Evolutionary conservation across 2,113 vertebrate genomes (phyloP).

Genomic region (Caretta caretta): DNA sequence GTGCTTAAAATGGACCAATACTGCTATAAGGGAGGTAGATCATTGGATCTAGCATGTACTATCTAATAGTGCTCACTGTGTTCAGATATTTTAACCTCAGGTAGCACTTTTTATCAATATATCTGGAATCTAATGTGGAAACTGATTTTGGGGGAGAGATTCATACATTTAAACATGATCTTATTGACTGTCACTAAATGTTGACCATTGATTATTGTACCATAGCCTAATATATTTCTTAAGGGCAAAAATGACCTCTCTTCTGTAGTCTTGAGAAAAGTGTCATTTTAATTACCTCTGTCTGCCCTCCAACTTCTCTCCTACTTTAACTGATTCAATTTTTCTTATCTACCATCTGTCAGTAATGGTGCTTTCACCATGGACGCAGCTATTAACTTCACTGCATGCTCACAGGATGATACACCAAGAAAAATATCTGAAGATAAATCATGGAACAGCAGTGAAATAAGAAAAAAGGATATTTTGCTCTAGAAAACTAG

Average conservation of each 20-base stretch:
- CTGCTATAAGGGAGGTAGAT: neutral
- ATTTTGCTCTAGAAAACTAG: neutral
- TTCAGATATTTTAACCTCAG: neutral
- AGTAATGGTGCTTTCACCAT: conserved; percentile 38
- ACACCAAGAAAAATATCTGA: conserved; percentile 21
- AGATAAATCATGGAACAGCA: conserved; percentile 34
- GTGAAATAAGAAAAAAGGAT: neutral
- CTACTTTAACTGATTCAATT: conserved; percentile 54
- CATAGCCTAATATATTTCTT: conserved; percentile 62
- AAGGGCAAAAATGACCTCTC: conserved; percentile 67
- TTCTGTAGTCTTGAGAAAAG: conserved; percentile 65
- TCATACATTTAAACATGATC: neutral
- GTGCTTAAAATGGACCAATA: neutral
- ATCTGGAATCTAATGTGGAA: conserved; percentile 21
- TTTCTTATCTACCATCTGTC: conserved; percentile 74
- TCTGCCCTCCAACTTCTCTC: conserved; percentile 48
- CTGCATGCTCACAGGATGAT: conserved; percentile 19
- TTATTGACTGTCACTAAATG: conserved; percentile 29
- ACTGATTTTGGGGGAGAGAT: conserved; percentile 37
- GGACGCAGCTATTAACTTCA: conserved; percentile 41
- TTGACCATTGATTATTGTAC: conserved; percentile 52
- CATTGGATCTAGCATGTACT: neutral
- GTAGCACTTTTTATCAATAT: too few species aligned
- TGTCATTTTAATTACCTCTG: conserved; percentile 70
- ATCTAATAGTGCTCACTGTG: neutral